Base-by-base conservation (phyloP, 1,140 invertebrate species). In the Drosophila orosa region DNA sequence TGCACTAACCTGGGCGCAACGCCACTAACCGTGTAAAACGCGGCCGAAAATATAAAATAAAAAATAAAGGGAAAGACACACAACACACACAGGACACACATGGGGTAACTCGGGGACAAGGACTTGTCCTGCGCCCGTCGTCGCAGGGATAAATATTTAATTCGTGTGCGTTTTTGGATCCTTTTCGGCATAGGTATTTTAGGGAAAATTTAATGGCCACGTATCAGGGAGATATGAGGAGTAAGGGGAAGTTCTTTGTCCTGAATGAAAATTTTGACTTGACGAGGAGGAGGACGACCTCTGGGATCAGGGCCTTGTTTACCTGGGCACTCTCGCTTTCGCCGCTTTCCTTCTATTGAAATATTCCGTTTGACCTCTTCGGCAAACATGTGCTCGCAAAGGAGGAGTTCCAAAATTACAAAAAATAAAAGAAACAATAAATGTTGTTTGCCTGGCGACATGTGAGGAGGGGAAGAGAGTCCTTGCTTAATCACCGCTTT, bases 91-190 rank as follows among this genome's bases (percentile, higher is more conserved):
- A 29, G 27, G 27, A 8, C 7, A 29, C 31, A 33, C 13, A 47
- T 15, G 44, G 15, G 9, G 24, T 3, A 17, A 1, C 4, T 9
- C 40, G 3, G 24, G 15, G 3, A 15, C 10, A 50, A 66, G 48
- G 29, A 29, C 48, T 45, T 45, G 22, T 45, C 44, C 31, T 25
- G 45, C 35, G 17, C 57, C 62, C 73, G 78, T 82, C 83, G 78
- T 82, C 72, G 73, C 39, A n/a, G 10, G 74, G 72, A 87, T 87
- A 77, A 89, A 89, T 89, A 89, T 89, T 89, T 89, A 89, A 89
- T 89, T 48, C 77, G 77, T 74, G 73, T 84, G 80, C 77, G 67
- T 83, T 69, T 80, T 69, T 76, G 78, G 55, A 76, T 86, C 67
- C 78, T 79, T 31, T 75, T 81, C 74, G 60, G 65, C 71, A 55